Percentiles rank a stretch among this genome's conserved stretches.
These are phyloP conservation scores for Neodiprion fabricii DNA, from an alignment of 1,140 invertebrate genomes.

Conservation along the genomic window DNA sequence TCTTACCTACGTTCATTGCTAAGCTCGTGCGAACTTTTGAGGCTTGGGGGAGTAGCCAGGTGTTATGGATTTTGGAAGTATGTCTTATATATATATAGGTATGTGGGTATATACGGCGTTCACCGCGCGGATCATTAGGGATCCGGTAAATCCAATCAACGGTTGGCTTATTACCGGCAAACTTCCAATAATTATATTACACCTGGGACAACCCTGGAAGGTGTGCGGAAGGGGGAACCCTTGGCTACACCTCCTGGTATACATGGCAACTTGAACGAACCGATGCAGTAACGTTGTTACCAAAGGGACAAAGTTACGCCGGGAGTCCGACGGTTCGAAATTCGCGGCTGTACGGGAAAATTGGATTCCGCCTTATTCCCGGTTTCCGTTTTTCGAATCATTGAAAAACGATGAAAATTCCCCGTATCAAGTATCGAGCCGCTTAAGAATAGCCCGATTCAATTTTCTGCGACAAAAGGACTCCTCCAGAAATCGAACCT, in stretches of 20 bases:
- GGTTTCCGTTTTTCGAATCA: too few relatives aligned
- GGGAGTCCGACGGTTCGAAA: background rate
- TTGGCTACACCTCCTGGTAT: background rate
- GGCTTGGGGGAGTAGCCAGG: too few relatives aligned
- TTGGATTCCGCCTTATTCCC: too few relatives aligned
- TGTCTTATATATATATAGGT: background rate
- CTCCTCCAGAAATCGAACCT: background rate
- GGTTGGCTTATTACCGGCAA: conserved; percentile 1
- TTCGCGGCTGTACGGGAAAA: background rate
- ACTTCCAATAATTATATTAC: conserved; percentile 1
- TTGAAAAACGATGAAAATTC: background rate
- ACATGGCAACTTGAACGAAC: background rate
- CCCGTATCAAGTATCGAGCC: background rate
- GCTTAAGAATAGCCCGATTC: too few relatives aligned
- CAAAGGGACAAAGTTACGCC: background rate
- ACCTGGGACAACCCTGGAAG: background rate
- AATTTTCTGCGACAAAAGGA: too few relatives aligned
- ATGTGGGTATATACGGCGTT: background rate
- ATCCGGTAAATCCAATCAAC: background rate
- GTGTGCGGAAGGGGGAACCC: background rate
- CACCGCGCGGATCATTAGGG: conserved; percentile 1
- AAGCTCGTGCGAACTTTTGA: too few relatives aligned
- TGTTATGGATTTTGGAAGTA: too few relatives aligned
- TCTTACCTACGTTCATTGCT: too few relatives aligned
- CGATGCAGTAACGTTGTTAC: background rate